Evolutionary conservation across 53 echinoderm and acorn worm species (phyloP).

Genomic region (Henricia sp.): DNA sequence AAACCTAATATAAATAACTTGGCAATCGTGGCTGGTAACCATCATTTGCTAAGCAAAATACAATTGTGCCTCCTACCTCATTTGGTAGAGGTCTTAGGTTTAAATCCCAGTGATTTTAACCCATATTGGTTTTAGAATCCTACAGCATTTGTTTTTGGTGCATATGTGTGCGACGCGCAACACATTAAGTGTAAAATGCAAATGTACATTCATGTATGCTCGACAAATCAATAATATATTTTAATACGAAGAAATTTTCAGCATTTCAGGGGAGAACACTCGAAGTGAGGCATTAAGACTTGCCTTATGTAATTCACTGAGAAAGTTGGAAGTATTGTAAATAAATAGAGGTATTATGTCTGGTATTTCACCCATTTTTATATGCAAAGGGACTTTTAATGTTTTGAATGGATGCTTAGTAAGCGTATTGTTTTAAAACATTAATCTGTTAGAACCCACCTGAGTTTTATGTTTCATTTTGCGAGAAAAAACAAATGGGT

Average conservation of each 20-base stretch:
- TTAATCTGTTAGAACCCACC: background rate
- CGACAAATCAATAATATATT: slow-evolving; percentile 44
- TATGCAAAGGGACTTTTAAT: background rate
- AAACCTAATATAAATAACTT: too few relatives aligned
- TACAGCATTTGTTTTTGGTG: background rate
- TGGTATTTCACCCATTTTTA: background rate
- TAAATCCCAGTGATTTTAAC: background rate
- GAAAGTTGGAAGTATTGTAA: slow-evolving; percentile 20
- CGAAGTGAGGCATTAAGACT: too few relatives aligned
- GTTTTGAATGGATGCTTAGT: background rate
- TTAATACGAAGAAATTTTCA: slow-evolving; percentile 19
- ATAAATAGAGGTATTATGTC: slow-evolving; percentile 23
- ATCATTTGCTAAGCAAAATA: too few relatives aligned
- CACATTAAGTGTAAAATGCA: background rate
- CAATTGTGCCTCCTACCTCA: too few relatives aligned
- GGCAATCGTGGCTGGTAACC: too few relatives aligned
- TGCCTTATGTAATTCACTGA: background rate
- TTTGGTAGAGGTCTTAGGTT: background rate
- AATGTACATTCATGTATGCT: slow-evolving; percentile 38
- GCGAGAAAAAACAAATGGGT: background rate
- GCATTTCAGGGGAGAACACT: background rate
- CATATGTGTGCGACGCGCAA: background rate
- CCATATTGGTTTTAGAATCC: background rate
- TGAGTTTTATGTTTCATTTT: background rate
- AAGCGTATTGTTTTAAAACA: background rate